Conservation (phyloP, 2,113 vertebrate species). For the Hemiprocne comata region DNA sequence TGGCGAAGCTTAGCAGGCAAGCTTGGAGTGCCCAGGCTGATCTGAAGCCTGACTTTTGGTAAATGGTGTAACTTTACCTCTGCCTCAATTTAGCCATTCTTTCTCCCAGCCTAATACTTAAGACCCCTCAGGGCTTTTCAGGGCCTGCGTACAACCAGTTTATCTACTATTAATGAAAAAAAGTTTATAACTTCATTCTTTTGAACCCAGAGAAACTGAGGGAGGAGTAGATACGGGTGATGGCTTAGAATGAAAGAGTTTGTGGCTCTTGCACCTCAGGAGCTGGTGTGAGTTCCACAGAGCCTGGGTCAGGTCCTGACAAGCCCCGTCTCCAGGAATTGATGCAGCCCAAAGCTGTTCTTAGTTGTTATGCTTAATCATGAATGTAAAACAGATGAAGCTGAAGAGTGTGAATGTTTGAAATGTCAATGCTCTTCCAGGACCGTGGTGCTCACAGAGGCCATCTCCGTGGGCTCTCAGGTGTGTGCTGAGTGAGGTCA, state of each 20-base stretch:
- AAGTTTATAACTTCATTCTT: not conserved
- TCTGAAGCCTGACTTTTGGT: not conserved
- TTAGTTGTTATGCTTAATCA: not conserved
- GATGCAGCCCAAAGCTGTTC: not conserved
- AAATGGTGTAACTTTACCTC: not conserved
- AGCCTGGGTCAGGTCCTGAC: not conserved
- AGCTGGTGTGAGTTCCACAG: not conserved
- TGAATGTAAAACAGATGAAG: accelerated
- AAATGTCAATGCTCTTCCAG: not conserved
- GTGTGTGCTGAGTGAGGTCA: not conserved
- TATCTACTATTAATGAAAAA: not conserved
- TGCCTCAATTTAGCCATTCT: not conserved
- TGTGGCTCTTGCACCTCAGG: not conserved
- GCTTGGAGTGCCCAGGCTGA: not conserved
- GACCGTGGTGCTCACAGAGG: accelerated
- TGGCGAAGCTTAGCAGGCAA: not conserved
- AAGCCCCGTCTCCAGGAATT: not conserved
- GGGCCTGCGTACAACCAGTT: not conserved
- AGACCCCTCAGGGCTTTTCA: not conserved
- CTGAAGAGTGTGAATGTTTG: not conserved
- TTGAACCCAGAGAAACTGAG: not conserved
- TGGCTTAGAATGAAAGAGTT: not conserved
- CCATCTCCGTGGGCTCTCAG: not conserved
- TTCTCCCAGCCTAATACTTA: not conserved
- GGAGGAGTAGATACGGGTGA: not conserved